phyloP scores from a whole-genome alignment of 2,888 invertebrate species.

The Ctena decussata region DNA sequence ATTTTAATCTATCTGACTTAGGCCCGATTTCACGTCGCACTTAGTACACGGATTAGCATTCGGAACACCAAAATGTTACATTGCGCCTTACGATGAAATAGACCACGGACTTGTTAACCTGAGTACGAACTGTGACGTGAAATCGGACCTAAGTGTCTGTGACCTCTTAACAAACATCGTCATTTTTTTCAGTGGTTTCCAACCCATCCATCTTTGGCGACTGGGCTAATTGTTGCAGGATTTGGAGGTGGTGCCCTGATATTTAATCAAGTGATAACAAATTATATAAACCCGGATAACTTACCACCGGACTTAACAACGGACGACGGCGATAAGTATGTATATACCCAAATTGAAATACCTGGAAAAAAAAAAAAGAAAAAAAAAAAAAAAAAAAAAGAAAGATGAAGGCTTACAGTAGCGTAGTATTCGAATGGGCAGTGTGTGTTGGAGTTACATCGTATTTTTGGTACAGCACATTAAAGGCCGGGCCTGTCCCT shows the following conservation, averaged over 20 bases:
- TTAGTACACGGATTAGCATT: background rate
- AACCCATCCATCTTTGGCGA: conserved; percentile 83
- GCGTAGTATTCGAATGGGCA: background rate
- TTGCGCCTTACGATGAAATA: background rate
- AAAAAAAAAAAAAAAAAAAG: no score
- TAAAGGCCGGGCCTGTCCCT: background rate
- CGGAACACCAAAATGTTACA: background rate
- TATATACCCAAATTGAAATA: no score
- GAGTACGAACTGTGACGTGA: background rate
- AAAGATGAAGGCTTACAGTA: background rate
- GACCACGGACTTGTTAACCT: background rate
- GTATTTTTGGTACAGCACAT: background rate
- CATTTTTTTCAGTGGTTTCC: conserved; percentile 85
- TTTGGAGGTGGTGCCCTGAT: conserved; percentile 86
- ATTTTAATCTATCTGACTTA: no score
- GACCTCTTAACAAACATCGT: background rate
- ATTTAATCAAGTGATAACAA: conserved; percentile 86
- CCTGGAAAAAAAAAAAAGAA: no score
- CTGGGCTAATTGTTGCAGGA: conserved; percentile 86
- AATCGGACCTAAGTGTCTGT: background rate
- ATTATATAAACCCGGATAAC: conserved; percentile 86
- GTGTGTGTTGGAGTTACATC: background rate
- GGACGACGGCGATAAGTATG: conserved; percentile 29
- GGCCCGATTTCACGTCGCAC: no score
- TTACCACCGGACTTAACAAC: conserved; percentile 60